Percentiles rank a stretch among this genome's conserved stretches.
These are phyloP conservation scores for Clinocottus analis DNA, from an alignment of 2,113 vertebrate genomes.

Conservation along the genomic window DNA sequence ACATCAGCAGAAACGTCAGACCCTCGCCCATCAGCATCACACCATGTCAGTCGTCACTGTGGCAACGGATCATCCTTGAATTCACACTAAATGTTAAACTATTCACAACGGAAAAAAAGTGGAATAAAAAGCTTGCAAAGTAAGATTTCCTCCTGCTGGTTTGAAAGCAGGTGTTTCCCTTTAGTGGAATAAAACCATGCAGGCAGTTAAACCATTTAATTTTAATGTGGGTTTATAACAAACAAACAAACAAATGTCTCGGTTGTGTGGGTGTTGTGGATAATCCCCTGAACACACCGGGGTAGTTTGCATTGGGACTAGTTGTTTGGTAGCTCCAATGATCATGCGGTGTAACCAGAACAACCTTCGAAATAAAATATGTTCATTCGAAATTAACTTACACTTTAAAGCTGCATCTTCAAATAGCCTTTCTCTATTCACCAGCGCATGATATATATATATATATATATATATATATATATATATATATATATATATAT, in stretches of 20 bases:
- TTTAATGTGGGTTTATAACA: neutral
- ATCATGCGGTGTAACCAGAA: neutral
- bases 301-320: neutral
- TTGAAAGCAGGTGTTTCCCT: neutral
- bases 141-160: neutral
- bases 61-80: neutral
- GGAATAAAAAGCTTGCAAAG: neutral
- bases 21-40: neutral
- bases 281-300: neutral
- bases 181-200: neutral
- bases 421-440: neutral
- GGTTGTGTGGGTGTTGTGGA: neutral
- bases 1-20: neutral
- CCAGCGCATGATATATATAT: neutral
- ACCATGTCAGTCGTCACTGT: conserved; percentile 1
- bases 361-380: neutral
- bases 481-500: neutral
- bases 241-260: neutral
- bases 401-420: neutral
- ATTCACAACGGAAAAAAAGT: neutral
- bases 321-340: neutral
- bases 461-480: neutral
- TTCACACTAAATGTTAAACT: neutral
- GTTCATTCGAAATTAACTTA: neutral
- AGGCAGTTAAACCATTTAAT: neutral